These are phyloP conservation scores for Octodonta nipae DNA, from an alignment of 2,888 invertebrate genomes.

Conservation along the genomic window DNA sequence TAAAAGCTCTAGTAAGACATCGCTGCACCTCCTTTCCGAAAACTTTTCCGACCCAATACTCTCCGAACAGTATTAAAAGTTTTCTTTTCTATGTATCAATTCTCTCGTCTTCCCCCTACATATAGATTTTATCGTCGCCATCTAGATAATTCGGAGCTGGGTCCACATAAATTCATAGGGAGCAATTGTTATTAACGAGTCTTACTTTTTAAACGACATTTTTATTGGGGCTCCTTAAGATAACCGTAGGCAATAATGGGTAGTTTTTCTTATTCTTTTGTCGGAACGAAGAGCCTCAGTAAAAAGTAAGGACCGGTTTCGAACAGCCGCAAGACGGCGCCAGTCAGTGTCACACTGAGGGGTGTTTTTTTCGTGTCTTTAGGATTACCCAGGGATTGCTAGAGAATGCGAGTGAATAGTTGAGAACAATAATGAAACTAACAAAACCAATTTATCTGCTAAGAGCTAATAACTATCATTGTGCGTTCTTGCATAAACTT, in stretches of 20 bases:
- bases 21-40: no score
- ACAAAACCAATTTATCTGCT: no score
- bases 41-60: no score
- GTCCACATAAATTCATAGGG: constrained; percentile 33
- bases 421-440: no score
- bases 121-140: constrained; percentile 24
- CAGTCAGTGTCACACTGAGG: no score
- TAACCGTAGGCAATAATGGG: constrained; percentile 39
- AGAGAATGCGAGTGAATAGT: no score
- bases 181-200: constrained; percentile 33
- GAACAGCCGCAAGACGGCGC: no score
- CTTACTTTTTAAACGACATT: constrained; percentile 36
- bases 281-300: constrained; percentile 25
- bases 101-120: constrained; percentile 15
- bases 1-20: no score
- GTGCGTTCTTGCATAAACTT: no score
- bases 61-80: constrained; percentile 21
- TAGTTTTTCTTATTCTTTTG: constrained; percentile 35
- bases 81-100: constrained; percentile 7
- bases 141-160: constrained; percentile 29
- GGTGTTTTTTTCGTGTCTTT: no score
- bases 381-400: no score
- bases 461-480: no score
- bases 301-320: constrained; percentile 35
- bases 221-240: constrained; percentile 38